These are phyloP conservation scores for Drosophila orena DNA, from an alignment of 1,140 invertebrate species.

Conservation along the genomic window DNA sequence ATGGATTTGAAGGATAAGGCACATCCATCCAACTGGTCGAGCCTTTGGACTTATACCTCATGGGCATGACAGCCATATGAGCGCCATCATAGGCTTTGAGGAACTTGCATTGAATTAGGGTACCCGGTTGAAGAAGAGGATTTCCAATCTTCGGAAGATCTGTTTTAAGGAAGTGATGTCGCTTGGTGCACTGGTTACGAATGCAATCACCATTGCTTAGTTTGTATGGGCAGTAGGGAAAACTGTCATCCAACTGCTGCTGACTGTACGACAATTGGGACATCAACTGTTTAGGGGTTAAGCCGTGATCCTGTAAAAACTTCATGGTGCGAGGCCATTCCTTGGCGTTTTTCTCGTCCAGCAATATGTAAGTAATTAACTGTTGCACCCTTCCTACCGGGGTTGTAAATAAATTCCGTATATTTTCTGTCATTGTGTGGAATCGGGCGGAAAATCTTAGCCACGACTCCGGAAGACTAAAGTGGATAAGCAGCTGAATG, in stretches of 20 bases:
- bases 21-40: slow-evolving; percentile 14
- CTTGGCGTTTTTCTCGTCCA: slow-evolving; percentile 36
- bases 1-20: not conserved
- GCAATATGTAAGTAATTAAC: slow-evolving; percentile 28
- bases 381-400: not conserved
- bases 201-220: slow-evolving; percentile 32
- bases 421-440: slow-evolving; percentile 24
- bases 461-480: slow-evolving; percentile 47
- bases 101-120: slow-evolving; percentile 32
- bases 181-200: slow-evolving; percentile 9
- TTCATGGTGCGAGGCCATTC: slow-evolving; percentile 19
- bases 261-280: slow-evolving; percentile 6
- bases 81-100: slow-evolving; percentile 25
- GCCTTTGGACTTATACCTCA: slow-evolving; percentile 18
- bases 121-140: slow-evolving; percentile 11
- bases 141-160: slow-evolving; percentile 8
- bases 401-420: slow-evolving; percentile 29
- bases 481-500: slow-evolving; percentile 52
- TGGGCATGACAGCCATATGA: slow-evolving; percentile 38
- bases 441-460: slow-evolving; percentile 45
- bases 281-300: slow-evolving; percentile 4
- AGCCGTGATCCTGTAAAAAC: slow-evolving; percentile 31
- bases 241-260: not conserved
- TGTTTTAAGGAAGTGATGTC: slow-evolving; percentile 21
- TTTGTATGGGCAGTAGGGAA: slow-evolving; percentile 11